phyloP scores from a whole-genome alignment of 2,888 invertebrate species.

The Caenorhabditis panamensis region DNA sequence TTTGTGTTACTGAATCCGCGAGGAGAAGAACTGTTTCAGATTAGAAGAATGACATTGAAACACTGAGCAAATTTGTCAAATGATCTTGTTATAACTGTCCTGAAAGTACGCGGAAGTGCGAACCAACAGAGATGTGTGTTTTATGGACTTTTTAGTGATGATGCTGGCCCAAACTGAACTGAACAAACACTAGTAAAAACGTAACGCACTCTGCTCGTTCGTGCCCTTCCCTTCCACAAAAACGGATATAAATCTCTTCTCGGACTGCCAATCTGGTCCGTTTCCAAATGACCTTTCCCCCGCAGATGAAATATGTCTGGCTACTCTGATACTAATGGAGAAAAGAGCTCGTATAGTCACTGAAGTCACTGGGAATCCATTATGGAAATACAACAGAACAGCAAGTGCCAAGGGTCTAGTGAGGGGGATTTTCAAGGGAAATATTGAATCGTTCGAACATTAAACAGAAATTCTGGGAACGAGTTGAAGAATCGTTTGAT shows the following conservation, averaged over 20 bases:
- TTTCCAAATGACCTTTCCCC: slow-evolving; percentile 12
- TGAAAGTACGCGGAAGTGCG: not conserved
- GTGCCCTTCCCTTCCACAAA: slow-evolving; percentile 21
- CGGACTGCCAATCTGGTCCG: slow-evolving; percentile 13
- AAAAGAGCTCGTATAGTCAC: slow-evolving; percentile 8
- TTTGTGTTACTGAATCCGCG: no score
- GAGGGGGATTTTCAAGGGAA: no score
- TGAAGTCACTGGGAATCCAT: not conserved
- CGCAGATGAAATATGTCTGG: slow-evolving; percentile 23
- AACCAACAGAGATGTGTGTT: slow-evolving; percentile 8
- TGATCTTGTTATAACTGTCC: not conserved
- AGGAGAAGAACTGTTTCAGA: no score
- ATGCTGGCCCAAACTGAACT: not conserved
- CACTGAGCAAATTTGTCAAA: not conserved
- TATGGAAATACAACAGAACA: not conserved
- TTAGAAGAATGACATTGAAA: no score
- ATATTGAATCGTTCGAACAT: no score
- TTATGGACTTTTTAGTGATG: slow-evolving; percentile 50
- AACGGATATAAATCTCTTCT: slow-evolving; percentile 54
- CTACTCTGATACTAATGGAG: slow-evolving; percentile 7
- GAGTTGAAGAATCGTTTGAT: not conserved
- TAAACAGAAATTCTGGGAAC: not conserved
- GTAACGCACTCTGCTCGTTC: slow-evolving; percentile 44
- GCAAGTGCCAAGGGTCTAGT: no score
- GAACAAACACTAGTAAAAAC: slow-evolving; percentile 46